Evolutionary conservation across 2,113 vertebrate species (phyloP), one percentile per base, ranked within the genome.

Genomic region (Apaloderma vittatum): DNA sequence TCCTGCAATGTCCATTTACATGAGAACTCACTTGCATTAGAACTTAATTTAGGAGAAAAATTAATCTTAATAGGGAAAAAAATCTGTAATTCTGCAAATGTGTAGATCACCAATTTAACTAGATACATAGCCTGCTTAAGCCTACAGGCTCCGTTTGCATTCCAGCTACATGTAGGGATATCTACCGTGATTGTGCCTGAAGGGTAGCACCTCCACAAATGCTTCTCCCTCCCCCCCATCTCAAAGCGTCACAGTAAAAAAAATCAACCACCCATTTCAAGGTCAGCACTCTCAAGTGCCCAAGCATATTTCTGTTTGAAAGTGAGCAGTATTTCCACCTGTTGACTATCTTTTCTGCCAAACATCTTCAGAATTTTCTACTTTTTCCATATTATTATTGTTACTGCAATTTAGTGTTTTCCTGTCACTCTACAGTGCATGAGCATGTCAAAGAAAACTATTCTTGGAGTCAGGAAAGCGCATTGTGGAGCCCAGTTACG

Each of bases 321-420:
- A 86, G 12, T 0, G 3, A 61, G 34, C 5, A 88, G 23, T 57
- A 32, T 52, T 92, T 94, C 58, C 36, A n/a, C 3, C 52, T 51
- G 48, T 52, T 62, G 22, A 1, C 15, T 65, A 7, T 15, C 2
- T 3, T 40, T 63, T n/a, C n/a, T 3, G 2, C 1, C 29, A 68
- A 54, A 32, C 9, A 26, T 8, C 7, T n/a, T 65, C 36, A 45
- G 0, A 23, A 12, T 57, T 49, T 74, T 74, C 52, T 48, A 57
- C 34, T 72, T 61, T 73, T 65, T 21, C 46, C 40, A 40, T 54
- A 36, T 75, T 72, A 70, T 0, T 36, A 61, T 11, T 73, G 62
- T 19, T 76, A 52, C 36, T 57, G 21, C 1, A 2, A 55, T 2
- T 70, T 5, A 85, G 36, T 15, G 15, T 29, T 90, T 55, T 43